Conservation (phyloP, 2,797 vertebrate genomes). For the Serranus cabrilla region DNA sequence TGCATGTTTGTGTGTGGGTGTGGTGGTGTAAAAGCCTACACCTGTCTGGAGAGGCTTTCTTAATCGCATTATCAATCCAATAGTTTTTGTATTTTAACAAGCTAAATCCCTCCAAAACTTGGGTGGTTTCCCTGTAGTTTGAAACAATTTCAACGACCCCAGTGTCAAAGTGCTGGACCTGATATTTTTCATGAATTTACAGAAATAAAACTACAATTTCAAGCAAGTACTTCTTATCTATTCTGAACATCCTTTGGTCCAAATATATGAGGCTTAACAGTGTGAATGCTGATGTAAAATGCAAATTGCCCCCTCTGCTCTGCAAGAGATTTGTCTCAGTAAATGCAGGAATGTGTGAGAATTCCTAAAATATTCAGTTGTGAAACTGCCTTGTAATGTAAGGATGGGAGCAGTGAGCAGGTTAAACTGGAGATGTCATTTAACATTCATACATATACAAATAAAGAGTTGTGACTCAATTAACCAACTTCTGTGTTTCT, state of each 20-base stretch:
- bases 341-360: neutral
- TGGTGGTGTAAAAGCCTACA: neutral
- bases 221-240: neutral
- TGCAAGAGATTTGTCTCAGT: neutral
- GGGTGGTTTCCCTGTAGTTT: neutral
- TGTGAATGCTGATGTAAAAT: neutral
- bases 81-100: neutral
- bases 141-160: neutral
- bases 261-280: neutral
- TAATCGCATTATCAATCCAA: neutral
- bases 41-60: neutral
- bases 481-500: neutral
- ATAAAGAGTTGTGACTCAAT: neutral
- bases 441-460: neutral
- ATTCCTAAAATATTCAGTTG: neutral
- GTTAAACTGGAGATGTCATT: neutral
- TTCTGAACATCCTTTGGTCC: neutral
- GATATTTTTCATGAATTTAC: neutral
- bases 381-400: neutral
- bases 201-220: neutral
- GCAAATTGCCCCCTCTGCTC: neutral
- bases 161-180: neutral
- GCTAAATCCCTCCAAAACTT: neutral
- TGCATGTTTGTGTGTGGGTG: slow-evolving; percentile 37
- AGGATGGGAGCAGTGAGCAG: no score